phyloP scores from a whole-genome alignment of 2,888 invertebrate genomes.

The Leptinotarsa peninsularis region DNA sequence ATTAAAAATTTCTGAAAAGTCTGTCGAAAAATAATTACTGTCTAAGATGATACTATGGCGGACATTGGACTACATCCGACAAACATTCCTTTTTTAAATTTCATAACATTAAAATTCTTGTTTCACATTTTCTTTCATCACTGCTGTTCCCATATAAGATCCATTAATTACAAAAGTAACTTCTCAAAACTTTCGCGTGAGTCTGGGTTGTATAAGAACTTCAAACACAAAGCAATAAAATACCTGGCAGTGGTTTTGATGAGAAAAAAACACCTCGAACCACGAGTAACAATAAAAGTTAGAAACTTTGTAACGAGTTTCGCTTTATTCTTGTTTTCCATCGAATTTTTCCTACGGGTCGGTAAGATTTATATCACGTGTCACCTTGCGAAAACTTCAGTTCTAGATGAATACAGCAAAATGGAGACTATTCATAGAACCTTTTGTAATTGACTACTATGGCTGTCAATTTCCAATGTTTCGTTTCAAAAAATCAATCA shows the following conservation, averaged over 20 bases:
- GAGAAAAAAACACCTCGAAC: slow-evolving; percentile 18
- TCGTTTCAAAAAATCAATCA: no score
- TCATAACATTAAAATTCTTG: no score
- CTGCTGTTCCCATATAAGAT: background rate
- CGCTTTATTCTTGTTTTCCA: slow-evolving; percentile 16
- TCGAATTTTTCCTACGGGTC: background rate
- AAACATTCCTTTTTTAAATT: no score
- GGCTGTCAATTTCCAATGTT: no score
- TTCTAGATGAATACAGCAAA: background rate
- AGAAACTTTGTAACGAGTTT: slow-evolving; percentile 29
- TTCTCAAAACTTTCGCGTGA: slow-evolving; percentile 25
- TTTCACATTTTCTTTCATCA: no score
- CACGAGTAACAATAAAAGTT: slow-evolving; percentile 28
- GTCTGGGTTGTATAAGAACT: slow-evolving; percentile 18
- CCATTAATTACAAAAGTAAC: slow-evolving; percentile 2
- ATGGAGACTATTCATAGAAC: background rate
- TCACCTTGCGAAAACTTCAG: background rate
- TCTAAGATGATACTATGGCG: no score
- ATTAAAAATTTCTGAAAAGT: no score
- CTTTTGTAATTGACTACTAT: background rate
- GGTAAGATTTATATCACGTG: slow-evolving; percentile 10
- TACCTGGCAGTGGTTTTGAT: slow-evolving; percentile 21
- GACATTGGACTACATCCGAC: no score
- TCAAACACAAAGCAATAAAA: slow-evolving; percentile 31
- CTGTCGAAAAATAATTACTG: no score